Percentiles rank a stretch among this genome's conserved stretches.
phyloP scores from a whole-genome alignment of 2,888 invertebrate species.

The Chrysopilus asiliformis region DNA sequence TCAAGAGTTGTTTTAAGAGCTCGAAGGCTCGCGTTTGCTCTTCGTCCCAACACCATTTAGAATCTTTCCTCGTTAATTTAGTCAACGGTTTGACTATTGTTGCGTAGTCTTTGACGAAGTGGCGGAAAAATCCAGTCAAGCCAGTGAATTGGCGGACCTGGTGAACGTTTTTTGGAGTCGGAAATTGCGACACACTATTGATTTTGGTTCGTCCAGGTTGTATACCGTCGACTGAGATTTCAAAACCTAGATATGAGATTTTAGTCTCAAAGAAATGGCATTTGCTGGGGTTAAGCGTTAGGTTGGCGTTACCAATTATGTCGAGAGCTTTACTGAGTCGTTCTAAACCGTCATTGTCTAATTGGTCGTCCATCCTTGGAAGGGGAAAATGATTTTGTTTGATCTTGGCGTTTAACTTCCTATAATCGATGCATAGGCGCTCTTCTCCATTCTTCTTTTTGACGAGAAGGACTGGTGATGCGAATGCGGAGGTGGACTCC shows the following conservation, averaged over 20 bases:
- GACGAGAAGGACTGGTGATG: slow-evolving; percentile 3
- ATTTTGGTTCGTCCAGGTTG: slow-evolving; percentile 18
- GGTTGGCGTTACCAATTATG: slow-evolving; percentile 2
- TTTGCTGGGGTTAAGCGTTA: slow-evolving; percentile 10
- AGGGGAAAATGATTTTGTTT: slow-evolving; percentile 6
- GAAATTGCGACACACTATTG: slow-evolving; percentile 14
- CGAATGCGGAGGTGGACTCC: slow-evolving; percentile 1
- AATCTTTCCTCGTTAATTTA: slow-evolving; percentile 5
- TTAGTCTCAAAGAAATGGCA: slow-evolving; percentile 10
- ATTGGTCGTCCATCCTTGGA: slow-evolving; percentile 1
- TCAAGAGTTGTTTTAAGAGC: neutral
- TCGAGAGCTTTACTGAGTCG: slow-evolving; percentile 7
- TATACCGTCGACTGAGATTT: slow-evolving; percentile 17
- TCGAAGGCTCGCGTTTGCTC: slow-evolving; percentile 17
- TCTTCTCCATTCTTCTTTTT: slow-evolving; percentile 9
- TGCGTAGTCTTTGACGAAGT: slow-evolving; percentile 18
- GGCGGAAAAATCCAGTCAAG: slow-evolving; percentile 20
- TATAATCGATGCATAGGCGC: no score
- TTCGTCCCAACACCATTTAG: slow-evolving; percentile 12
- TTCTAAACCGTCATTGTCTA: slow-evolving; percentile 6
- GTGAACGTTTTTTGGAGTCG: slow-evolving; percentile 15
- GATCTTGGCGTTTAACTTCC: no score
- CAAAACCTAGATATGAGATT: slow-evolving; percentile 11
- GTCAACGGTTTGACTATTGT: slow-evolving; percentile 16
- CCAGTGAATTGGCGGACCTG: slow-evolving; percentile 20